A percentile compares a stretch with the other conserved stretches of the same genome.
These are phyloP conservation scores for Petrocephalus sullivani DNA, from an alignment of 2,797 vertebrate genomes.

Conservation along the genomic window DNA sequence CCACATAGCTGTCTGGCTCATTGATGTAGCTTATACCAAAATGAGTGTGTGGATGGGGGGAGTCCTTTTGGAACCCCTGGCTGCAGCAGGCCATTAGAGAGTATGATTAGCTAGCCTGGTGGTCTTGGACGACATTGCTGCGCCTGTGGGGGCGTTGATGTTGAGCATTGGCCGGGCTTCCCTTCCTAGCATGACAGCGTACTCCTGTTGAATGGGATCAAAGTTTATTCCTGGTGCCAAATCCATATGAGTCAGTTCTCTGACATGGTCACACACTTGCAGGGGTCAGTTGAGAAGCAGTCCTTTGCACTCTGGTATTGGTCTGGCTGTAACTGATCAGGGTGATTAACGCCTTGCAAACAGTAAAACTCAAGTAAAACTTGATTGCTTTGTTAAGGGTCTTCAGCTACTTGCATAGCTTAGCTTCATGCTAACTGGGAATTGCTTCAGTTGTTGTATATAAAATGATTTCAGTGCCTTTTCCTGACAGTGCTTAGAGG, in stretches of 20 bases:
- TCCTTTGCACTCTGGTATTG: neutral
- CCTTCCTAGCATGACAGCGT: neutral
- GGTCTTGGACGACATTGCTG: neutral
- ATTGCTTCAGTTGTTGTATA: neutral
- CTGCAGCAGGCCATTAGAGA: neutral
- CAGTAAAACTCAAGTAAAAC: neutral
- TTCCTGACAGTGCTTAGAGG: neutral
- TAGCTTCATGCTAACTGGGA: neutral
- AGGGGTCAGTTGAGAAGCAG: neutral
- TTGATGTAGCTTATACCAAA: neutral
- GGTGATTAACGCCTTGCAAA: neutral
- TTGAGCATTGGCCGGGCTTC: neutral
- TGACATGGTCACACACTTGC: slow-evolving; percentile 8
- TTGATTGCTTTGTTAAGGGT: neutral
- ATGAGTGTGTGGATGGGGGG: neutral
- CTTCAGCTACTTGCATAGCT: neutral
- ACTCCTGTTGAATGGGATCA: slow-evolving; percentile 26
- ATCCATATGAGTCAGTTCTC: slow-evolving; percentile 26
- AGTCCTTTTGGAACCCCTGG: neutral
- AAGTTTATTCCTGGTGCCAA: slow-evolving; percentile 29
- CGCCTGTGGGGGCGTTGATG: neutral
- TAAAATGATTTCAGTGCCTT: neutral
- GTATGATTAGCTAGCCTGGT: neutral
- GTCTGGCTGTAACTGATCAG: neutral
- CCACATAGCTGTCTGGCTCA: neutral